Evolutionary conservation across 1,140 invertebrate genomes (phyloP).

Genomic region (Pseudomyrmex flavicornis): DNA sequence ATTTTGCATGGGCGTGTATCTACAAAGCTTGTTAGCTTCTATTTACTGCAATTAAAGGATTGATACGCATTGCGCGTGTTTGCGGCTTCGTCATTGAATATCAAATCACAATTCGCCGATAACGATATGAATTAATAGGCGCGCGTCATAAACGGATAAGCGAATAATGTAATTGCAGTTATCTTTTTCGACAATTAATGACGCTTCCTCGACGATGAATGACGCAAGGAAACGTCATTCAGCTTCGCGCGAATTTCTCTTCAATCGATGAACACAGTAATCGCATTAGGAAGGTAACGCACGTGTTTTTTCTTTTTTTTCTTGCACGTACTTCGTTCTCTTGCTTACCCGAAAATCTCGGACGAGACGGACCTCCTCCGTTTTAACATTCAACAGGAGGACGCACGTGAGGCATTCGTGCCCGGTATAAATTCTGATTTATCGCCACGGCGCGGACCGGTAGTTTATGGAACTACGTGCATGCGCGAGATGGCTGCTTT

Average conservation of each 20-base stretch:
- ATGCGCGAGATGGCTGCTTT: constrained; percentile 38
- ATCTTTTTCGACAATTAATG: not conserved
- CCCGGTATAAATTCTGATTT: constrained; percentile 68
- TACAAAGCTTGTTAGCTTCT: constrained; percentile 39
- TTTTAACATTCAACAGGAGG: constrained; percentile 52
- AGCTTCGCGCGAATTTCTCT: not conserved
- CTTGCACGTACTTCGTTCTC: not conserved
- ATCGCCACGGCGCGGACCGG: constrained; percentile 50
- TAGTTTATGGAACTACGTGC: constrained; percentile 66
- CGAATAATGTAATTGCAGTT: not conserved
- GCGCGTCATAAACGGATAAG: not conserved
- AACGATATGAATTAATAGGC: not conserved
- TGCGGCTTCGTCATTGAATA: constrained; percentile 1
- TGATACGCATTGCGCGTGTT: constrained; percentile 1
- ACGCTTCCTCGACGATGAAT: not conserved
- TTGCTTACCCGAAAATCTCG: not conserved
- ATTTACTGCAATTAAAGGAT: constrained; percentile 44
- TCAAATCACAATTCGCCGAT: not conserved
- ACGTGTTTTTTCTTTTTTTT: not conserved
- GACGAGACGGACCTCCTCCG: not conserved
- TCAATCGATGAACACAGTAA: not conserved
- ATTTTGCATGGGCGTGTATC: not conserved
- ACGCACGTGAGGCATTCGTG: constrained; percentile 46
- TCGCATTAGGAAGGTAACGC: too few species aligned
- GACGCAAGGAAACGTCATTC: not conserved